A percentile compares a stretch with the other conserved stretches of the same genome.
These are phyloP conservation scores for Microdon myrmicae DNA, from an alignment of 2,888 invertebrate species.

Conservation along the genomic window DNA sequence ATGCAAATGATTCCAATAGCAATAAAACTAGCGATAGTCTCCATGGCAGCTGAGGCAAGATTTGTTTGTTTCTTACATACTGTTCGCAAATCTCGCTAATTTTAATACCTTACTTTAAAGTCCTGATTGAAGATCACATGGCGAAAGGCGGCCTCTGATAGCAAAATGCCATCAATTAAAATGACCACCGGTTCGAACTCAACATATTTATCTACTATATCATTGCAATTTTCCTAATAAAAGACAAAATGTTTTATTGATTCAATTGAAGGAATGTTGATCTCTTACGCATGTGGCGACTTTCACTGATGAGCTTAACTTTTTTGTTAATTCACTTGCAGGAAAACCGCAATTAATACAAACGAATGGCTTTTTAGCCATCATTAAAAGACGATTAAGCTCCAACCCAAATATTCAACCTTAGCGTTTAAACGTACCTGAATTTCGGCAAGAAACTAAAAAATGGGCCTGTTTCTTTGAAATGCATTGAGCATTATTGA, in stretches of 20 bases:
- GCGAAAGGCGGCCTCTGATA: constrained; percentile 83
- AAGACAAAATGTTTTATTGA: constrained; percentile 5
- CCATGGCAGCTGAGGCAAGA: constrained; percentile 79
- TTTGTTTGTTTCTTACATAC: constrained; percentile 33
- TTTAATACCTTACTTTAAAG: constrained; percentile 76
- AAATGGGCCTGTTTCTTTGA: too few relatives aligned
- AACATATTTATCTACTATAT: constrained; percentile 87
- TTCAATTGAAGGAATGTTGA: background rate
- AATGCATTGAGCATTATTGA: too few relatives aligned
- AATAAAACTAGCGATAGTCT: constrained; percentile 82
- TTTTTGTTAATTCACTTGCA: constrained; percentile 73
- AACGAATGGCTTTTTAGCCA: constrained; percentile 55
- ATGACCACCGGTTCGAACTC: constrained; percentile 91
- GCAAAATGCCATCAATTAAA: constrained; percentile 83
- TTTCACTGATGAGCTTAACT: constrained; percentile 78
- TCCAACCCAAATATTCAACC: too few relatives aligned
- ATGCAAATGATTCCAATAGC: constrained; percentile 82
- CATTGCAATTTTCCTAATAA: constrained; percentile 78
- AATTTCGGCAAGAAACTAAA: too few relatives aligned
- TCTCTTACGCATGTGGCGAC: constrained; percentile 78
- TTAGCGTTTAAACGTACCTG: too few relatives aligned
- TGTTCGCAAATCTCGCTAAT: constrained; percentile 64
- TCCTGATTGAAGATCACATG: constrained; percentile 85
- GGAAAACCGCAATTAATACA: constrained; percentile 79
- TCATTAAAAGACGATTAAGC: too few relatives aligned